These are phyloP conservation scores for Catalaphyllia jardinei DNA, from an alignment of 64 coral and sea anemone genomes.

Conservation along the genomic window DNA sequence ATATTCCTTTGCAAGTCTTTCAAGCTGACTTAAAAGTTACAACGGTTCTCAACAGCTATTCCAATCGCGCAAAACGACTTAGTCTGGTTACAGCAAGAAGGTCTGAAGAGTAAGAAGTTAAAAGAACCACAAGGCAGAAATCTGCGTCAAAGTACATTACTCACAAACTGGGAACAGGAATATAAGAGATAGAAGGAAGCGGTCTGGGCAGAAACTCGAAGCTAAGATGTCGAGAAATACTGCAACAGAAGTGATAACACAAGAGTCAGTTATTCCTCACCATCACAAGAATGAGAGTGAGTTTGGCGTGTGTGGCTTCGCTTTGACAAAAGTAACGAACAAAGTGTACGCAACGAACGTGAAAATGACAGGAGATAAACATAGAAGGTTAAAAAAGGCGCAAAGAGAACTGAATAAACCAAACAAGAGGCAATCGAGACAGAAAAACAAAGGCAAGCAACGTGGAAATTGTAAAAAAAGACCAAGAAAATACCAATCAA, in stretches of 20 bases:
- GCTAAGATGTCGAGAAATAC: slow-evolving; percentile 64
- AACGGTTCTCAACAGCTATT: background rate
- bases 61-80: background rate
- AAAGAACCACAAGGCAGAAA: background rate
- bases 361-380: background rate
- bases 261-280: background rate
- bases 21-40: background rate
- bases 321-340: background rate
- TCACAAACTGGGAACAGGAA: slow-evolving; percentile 45
- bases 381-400: background rate
- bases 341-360: background rate
- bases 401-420: background rate
- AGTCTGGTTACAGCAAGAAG: background rate
- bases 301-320: background rate
- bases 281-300: background rate
- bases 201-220: slow-evolving; percentile 61
- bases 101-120: background rate
- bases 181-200: slow-evolving; percentile 35
- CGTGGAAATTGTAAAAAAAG: background rate
- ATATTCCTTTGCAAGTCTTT: background rate
- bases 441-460: background rate
- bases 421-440: background rate
- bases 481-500: background rate
- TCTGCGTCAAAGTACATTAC: background rate
- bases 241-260: slow-evolving; percentile 23